A percentile compares a stretch with the other conserved stretches of the same genome.
phyloP scores from a whole-genome alignment of 2,797 vertebrate genomes.

The Helicolenus hilgendorfi region DNA sequence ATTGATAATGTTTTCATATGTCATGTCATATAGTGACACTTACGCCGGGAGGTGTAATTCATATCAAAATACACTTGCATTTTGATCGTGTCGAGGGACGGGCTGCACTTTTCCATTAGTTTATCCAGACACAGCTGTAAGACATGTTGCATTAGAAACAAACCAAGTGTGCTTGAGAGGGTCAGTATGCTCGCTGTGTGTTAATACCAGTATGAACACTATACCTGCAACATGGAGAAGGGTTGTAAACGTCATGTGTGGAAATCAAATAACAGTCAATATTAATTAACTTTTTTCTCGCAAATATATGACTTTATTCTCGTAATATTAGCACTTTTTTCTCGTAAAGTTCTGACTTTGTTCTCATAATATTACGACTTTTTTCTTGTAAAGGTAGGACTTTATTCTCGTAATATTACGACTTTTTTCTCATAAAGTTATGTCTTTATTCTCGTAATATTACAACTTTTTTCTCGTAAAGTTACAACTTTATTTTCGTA shows the following conservation, averaged over 20 bases:
- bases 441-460: too few species aligned
- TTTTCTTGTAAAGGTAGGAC: too few species aligned
- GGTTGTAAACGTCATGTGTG: not conserved
- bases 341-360: too few species aligned
- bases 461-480: too few species aligned
- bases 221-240: not conserved
- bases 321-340: too few species aligned
- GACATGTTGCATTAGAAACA: not conserved
- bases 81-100: conserved; percentile 95
- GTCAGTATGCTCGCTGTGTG: not conserved
- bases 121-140: conserved; percentile 92
- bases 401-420: too few species aligned
- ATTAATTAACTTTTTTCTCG: not conserved
- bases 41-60: conserved; percentile 94
- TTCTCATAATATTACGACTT: too few species aligned
- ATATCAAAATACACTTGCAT: conserved; percentile 97
- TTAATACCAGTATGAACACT: not conserved
- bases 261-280: not conserved
- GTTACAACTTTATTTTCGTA: too few species aligned
- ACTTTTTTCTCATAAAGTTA: too few species aligned
- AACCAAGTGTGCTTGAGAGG: not conserved
- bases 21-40: conserved; percentile 38
- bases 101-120: conserved; percentile 91
- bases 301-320: too few species aligned
- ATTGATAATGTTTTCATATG: not conserved